Evolutionary conservation across 1,140 invertebrate species (phyloP).

Genomic region (Oedothorax gibbosus): DNA sequence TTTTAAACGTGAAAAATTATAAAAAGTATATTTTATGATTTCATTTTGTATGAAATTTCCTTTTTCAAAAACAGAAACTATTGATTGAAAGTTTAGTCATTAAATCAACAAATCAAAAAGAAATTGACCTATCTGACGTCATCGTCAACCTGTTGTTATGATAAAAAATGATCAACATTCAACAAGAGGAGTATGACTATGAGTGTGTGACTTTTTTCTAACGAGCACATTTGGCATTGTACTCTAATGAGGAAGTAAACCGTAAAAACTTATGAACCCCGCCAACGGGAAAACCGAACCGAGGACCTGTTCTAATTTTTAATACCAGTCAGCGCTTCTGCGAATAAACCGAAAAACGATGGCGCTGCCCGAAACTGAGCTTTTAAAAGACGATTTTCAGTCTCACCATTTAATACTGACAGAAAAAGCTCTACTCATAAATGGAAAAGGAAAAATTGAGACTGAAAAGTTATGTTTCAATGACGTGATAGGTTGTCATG

Average conservation of each 20-base stretch:
- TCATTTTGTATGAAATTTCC: no score
- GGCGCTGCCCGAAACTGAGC: slow-evolving; percentile 40
- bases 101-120: no score
- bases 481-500: slow-evolving; percentile 67
- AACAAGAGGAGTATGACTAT: no score
- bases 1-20: no score
- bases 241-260: slow-evolving; percentile 28
- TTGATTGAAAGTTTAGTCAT: no score
- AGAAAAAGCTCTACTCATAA: slow-evolving; percentile 27
- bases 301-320: slow-evolving; percentile 8
- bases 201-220: background rate
- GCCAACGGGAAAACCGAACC: no score
- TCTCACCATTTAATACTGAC: slow-evolving; percentile 42
- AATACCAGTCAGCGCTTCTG: background rate
- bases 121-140: no score
- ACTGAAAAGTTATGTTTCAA: slow-evolving; percentile 29
- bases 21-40: no score
- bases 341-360: slow-evolving; percentile 22
- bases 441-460: slow-evolving; percentile 24
- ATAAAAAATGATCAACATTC: no score
- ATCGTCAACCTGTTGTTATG: no score
- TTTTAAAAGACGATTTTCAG: slow-evolving; percentile 51
- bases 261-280: background rate
- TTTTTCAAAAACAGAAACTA: no score
- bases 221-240: slow-evolving; percentile 8